These are phyloP conservation scores for Holothuria leucospilota DNA, from an alignment of 53 echinoderm and acorn worm genomes.

Conservation along the genomic window DNA sequence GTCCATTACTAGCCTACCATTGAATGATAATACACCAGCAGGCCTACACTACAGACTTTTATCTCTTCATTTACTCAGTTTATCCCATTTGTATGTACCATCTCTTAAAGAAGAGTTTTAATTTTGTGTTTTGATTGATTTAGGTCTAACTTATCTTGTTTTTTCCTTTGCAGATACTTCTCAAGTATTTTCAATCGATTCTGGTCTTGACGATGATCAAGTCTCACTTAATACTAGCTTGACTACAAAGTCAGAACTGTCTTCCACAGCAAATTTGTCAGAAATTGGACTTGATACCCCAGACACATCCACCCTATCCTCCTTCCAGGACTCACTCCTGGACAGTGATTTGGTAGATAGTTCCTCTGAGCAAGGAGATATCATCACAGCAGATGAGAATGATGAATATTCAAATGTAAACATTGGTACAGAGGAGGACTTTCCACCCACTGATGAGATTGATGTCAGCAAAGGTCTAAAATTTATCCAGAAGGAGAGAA, in stretches of 20 bases:
- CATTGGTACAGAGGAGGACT: conserved; percentile 85
- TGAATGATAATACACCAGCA: too few species aligned
- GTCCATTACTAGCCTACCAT: too few species aligned
- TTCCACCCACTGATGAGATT: conserved; percentile 49
- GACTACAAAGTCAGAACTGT: conserved; percentile 30
- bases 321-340: conserved; percentile 51
- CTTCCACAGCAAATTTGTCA: conserved; percentile 51
- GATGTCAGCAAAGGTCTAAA: conserved; percentile 53
- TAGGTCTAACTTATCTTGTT: background rate
- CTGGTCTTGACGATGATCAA: conserved; percentile 84
- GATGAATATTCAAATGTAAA: conserved; percentile 87
- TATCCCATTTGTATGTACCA: too few species aligned
- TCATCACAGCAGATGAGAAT: conserved; percentile 72
- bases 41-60: too few species aligned
- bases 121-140: background rate
- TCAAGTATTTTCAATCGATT: conserved; percentile 65
- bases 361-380: conserved; percentile 62
- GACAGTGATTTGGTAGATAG: conserved; percentile 32
- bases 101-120: too few species aligned
- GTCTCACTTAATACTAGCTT: conserved; percentile 22
- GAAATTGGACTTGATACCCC: conserved; percentile 60
- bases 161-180: conserved; percentile 11
- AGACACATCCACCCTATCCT: conserved; percentile 23
- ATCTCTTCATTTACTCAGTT: too few species aligned
- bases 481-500: conserved; percentile 58